phyloP scores from a whole-genome alignment of 2,888 invertebrate genomes.

The Neoitamus cyanurus region DNA sequence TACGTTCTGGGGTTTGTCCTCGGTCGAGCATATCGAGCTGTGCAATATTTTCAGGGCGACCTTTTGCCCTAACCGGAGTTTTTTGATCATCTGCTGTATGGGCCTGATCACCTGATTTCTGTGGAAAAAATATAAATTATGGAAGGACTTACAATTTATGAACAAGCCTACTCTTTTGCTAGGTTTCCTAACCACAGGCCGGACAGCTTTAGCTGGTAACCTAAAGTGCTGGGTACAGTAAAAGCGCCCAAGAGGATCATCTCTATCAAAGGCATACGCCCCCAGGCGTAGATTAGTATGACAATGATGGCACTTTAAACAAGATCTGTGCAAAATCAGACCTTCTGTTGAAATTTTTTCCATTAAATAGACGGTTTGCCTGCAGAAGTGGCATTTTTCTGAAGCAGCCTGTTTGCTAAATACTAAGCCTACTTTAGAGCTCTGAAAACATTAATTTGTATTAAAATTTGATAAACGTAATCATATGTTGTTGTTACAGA shows the following conservation, averaged over 20 bases:
- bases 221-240: slow-evolving; percentile 82
- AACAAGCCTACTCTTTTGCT: slow-evolving; percentile 55
- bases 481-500: slow-evolving; percentile 62
- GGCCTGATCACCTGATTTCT: neutral
- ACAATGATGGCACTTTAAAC: slow-evolving; percentile 95
- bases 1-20: slow-evolving; percentile 80
- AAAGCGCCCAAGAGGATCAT: slow-evolving; percentile 75
- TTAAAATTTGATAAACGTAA: slow-evolving; percentile 4
- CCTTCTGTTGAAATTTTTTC: slow-evolving; percentile 92
- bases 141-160: neutral
- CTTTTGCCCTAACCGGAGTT: slow-evolving; percentile 65
- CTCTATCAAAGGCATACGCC: slow-evolving; percentile 78
- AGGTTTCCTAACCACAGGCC: slow-evolving; percentile 58
- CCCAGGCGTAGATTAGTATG: slow-evolving; percentile 83
- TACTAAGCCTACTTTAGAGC: slow-evolving; percentile 70
- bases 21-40: slow-evolving; percentile 63
- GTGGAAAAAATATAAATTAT: neutral
- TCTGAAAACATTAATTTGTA: slow-evolving; percentile 63
- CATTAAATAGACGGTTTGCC: slow-evolving; percentile 91
- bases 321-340: slow-evolving; percentile 89
- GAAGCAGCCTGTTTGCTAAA: slow-evolving; percentile 76
- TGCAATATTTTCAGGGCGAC: slow-evolving; percentile 61
- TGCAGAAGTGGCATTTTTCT: slow-evolving; percentile 88
- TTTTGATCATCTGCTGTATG: slow-evolving; percentile 55
- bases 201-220: slow-evolving; percentile 70